Conservation (phyloP, 2,797 vertebrate genomes). For the Serranus cabrilla region DNA sequence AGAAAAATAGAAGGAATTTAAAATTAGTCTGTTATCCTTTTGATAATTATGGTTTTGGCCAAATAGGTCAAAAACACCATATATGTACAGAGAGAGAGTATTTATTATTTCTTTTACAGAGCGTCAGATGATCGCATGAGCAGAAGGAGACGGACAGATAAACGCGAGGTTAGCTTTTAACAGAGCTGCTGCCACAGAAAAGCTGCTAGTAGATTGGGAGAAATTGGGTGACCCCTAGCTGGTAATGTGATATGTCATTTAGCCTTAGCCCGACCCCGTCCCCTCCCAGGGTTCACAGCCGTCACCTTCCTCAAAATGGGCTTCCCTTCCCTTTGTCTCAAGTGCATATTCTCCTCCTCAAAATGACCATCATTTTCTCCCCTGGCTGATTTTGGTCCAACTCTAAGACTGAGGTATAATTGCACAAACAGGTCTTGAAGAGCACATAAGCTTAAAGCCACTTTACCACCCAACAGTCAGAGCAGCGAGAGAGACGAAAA, state of each 20-base stretch:
- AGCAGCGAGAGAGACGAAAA: constrained; percentile 64
- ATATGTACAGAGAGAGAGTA: not conserved
- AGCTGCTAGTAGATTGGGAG: constrained; percentile 66
- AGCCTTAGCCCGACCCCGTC: constrained; percentile 78
- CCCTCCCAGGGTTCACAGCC: constrained; percentile 67
- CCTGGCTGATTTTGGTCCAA: constrained; percentile 76
- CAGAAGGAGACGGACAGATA: constrained; percentile 40
- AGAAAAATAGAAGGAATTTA: not conserved
- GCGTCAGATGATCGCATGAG: not conserved
- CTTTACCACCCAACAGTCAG: constrained; percentile 81
- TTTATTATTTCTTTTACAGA: constrained; percentile 15
- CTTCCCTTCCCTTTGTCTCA: constrained; percentile 86
- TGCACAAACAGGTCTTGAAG: constrained; percentile 84
- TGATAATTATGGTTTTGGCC: not conserved
- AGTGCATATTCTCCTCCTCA: constrained; percentile 86
- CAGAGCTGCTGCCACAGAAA: constrained; percentile 64
- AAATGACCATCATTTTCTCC: constrained; percentile 85
- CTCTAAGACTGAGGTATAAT: constrained; percentile 84
- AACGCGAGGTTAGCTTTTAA: constrained; percentile 62
- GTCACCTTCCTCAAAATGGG: constrained; percentile 76
- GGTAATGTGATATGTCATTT: constrained; percentile 84
- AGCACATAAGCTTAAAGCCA: constrained; percentile 86
- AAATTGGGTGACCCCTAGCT: constrained; percentile 77
- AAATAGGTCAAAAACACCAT: not conserved
- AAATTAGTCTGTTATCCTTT: not conserved